Evolutionary conservation across 2,113 vertebrate genomes (phyloP).

Genomic region (Camelus bactrianus): DNA sequence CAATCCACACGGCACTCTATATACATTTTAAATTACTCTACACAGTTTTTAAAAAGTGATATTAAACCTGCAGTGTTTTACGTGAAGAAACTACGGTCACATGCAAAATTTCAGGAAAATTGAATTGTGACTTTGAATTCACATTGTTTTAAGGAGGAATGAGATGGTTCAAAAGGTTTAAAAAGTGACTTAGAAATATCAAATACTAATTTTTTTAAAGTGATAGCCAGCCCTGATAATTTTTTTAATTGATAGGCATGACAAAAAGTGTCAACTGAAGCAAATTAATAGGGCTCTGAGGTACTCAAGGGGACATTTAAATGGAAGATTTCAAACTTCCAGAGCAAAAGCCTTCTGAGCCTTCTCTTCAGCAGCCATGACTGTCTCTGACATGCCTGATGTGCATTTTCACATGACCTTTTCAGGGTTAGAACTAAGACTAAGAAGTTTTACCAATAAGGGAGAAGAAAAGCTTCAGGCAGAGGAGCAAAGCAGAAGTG

Average conservation of each 20-base stretch:
- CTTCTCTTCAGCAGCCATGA: slow-evolving; percentile 57
- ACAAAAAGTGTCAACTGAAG: not conserved
- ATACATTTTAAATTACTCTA: not conserved
- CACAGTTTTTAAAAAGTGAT: not conserved
- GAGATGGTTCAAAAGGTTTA: not conserved
- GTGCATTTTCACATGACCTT: slow-evolving; percentile 89
- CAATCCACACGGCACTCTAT: not conserved
- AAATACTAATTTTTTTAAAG: not conserved
- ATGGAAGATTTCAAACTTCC: slow-evolving; percentile 38
- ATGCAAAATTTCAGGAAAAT: slow-evolving; percentile 20
- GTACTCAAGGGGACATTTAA: not conserved
- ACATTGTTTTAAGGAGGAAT: slow-evolving; percentile 10
- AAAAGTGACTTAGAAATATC: not conserved
- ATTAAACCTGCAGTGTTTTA: not conserved
- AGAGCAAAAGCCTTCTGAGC: not conserved
- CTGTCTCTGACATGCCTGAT: slow-evolving; percentile 60
- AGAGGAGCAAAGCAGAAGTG: slow-evolving; percentile 83
- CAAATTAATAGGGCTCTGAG: slow-evolving; percentile 50
- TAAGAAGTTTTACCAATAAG: slow-evolving; percentile 87
- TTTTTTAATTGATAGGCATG: too few species aligned
- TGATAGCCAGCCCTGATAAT: not conserved
- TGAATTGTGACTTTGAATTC: slow-evolving; percentile 26
- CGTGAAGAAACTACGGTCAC: slow-evolving; percentile 9
- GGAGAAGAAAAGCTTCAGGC: slow-evolving; percentile 79
- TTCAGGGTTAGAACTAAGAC: slow-evolving; percentile 70